These are phyloP conservation scores for Eristalinus sepulchralis DNA, from an alignment of 2,888 invertebrate species.

Conservation along the genomic window DNA sequence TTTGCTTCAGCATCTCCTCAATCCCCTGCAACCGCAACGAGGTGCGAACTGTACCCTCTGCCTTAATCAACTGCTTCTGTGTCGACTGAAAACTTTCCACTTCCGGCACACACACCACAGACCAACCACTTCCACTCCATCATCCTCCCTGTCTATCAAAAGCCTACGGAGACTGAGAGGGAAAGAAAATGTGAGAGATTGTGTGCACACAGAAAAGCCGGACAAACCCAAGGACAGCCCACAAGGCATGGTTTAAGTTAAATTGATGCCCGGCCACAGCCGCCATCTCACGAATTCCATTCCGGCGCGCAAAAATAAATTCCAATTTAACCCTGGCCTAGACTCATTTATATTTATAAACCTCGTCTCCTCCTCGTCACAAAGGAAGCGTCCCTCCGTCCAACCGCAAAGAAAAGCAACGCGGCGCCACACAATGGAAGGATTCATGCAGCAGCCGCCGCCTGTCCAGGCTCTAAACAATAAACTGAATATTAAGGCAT, in stretches of 20 bases:
- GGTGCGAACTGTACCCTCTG: too few relatives aligned
- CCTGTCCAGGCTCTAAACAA: slow-evolving; percentile 39
- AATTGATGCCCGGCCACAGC: slow-evolving; percentile 57
- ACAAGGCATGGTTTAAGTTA: slow-evolving; percentile 47
- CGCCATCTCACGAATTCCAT: slow-evolving; percentile 37
- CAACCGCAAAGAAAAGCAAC: slow-evolving; percentile 2
- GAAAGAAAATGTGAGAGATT: too few relatives aligned
- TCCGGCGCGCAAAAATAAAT: slow-evolving; percentile 72
- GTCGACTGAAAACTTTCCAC: too few relatives aligned
- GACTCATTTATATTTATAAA: slow-evolving; percentile 81
- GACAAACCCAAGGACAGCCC: not conserved
- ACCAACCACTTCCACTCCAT: too few relatives aligned
- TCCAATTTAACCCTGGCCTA: slow-evolving; percentile 79
- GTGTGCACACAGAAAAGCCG: too few relatives aligned
- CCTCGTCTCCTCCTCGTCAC: slow-evolving; percentile 9
- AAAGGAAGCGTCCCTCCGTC: not conserved
- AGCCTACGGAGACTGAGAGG: too few relatives aligned
- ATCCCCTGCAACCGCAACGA: too few relatives aligned
- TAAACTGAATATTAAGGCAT: slow-evolving; percentile 40
- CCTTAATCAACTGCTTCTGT: too few relatives aligned
- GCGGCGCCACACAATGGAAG: slow-evolving; percentile 36
- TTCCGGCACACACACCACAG: too few relatives aligned
- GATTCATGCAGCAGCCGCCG: slow-evolving; percentile 25
- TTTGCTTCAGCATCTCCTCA: too few relatives aligned
- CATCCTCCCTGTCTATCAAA: too few relatives aligned